These are phyloP conservation scores for Cepaea nemoralis DNA, from an alignment of 1,140 invertebrate genomes.

Conservation along the genomic window DNA sequence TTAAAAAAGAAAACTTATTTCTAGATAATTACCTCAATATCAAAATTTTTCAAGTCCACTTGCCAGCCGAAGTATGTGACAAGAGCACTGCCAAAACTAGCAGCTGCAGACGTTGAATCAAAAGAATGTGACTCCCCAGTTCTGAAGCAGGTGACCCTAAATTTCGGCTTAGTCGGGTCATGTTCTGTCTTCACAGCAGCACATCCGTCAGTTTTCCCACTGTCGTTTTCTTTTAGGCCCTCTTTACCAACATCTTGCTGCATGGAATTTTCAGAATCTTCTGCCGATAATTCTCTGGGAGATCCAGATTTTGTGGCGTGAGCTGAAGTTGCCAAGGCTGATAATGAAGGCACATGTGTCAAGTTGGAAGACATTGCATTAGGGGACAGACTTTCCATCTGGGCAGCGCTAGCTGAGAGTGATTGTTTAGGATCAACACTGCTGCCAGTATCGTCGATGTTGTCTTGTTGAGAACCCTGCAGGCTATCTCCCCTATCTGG, in stretches of 20 bases:
- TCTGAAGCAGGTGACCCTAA: slow-evolving; percentile 76
- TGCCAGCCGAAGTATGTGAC: slow-evolving; percentile 76
- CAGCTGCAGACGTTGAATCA: slow-evolving; percentile 74
- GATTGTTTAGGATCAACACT: slow-evolving; percentile 28
- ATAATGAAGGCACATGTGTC: not conserved
- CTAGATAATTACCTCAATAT: slow-evolving; percentile 73
- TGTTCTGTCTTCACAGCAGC: slow-evolving; percentile 1
- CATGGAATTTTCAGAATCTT: not conserved
- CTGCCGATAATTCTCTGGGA: too few relatives aligned
- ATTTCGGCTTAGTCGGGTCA: slow-evolving; percentile 70
- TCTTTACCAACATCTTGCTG: not conserved
- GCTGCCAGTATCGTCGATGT: not conserved
- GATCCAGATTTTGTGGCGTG: not conserved
- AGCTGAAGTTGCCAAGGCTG: not conserved
- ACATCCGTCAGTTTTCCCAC: not conserved
- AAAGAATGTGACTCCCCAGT: slow-evolving; percentile 74
- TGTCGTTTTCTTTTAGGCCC: too few relatives aligned
- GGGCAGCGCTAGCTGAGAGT: not conserved
- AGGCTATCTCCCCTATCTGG: not conserved
- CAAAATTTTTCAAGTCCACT: slow-evolving; percentile 75
- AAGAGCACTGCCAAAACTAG: slow-evolving; percentile 74
- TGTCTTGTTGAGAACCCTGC: not conserved
- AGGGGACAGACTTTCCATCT: not conserved
- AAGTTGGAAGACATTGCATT: not conserved
- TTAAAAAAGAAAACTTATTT: too few relatives aligned